Conservation (phyloP, 2,113 vertebrate species). For the Pygoscelis adeliae region DNA sequence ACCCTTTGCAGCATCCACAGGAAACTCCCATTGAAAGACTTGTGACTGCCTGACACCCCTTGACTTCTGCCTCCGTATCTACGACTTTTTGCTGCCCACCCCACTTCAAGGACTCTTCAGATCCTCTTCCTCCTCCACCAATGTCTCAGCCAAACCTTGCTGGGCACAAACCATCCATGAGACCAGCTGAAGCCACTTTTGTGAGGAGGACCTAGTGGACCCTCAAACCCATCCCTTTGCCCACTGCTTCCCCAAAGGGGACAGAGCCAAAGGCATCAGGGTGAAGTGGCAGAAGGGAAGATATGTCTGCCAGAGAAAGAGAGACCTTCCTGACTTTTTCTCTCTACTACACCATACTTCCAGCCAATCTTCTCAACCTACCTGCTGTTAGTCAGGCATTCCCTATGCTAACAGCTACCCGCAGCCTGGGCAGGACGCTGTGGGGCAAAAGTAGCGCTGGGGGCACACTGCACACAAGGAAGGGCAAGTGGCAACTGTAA, state of each 20-base stretch:
- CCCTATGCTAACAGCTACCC: background rate
- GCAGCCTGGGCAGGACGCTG: background rate
- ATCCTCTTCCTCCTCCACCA: background rate
- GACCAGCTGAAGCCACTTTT: background rate
- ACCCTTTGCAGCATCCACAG: background rate
- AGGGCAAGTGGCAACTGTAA: rapidly evolving
- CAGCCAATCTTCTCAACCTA: background rate
- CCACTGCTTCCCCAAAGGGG: background rate
- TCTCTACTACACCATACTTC: background rate
- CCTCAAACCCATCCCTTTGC: background rate
- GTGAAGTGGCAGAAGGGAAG: background rate
- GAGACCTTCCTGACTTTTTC: background rate
- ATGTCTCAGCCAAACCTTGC: background rate
- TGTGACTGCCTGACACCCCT: background rate
- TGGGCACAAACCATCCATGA: background rate
- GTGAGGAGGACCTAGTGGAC: background rate
- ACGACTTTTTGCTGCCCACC: background rate
- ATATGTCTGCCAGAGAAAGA: background rate
- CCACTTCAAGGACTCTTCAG: background rate
- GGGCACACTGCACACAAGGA: background rate
- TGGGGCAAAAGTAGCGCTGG: background rate
- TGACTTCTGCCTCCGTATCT: background rate
- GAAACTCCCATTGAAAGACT: background rate
- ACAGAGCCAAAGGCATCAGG: background rate
- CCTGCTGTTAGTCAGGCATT: background rate